A percentile compares a stretch with the other conserved stretches of the same genome.
Evolutionary conservation across 2,113 vertebrate species (phyloP).

Genomic region (Ascaphus truei): DNA sequence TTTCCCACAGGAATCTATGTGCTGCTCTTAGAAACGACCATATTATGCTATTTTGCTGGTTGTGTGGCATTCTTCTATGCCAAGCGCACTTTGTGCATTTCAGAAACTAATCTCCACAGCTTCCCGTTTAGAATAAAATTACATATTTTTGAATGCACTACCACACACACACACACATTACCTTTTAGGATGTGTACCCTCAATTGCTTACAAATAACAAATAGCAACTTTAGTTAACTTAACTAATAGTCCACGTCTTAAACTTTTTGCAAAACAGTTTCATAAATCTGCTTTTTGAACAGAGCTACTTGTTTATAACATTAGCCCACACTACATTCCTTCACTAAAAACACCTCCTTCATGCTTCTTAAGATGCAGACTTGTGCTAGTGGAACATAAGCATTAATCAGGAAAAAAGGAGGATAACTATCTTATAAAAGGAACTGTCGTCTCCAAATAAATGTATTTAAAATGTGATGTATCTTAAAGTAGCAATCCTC

Average conservation of each 20-base stretch:
- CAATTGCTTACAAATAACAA: slow-evolving; percentile 3
- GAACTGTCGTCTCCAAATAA: too few species aligned
- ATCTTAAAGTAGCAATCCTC: too few species aligned
- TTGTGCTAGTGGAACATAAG: neutral
- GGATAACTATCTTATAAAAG: neutral
- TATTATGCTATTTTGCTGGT: neutral
- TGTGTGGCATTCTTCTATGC: slow-evolving; percentile 3
- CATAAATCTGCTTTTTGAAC: slow-evolving; percentile 14
- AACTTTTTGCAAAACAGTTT: slow-evolving; percentile 10
- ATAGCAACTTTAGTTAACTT: too few species aligned
- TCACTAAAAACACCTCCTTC: slow-evolving; percentile 23
- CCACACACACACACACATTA: slow-evolving; percentile 22
- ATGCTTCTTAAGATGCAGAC: slow-evolving; percentile 5
- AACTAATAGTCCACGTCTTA: neutral
- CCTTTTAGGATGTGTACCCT: neutral
- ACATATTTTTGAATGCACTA: neutral
- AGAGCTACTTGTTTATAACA: neutral
- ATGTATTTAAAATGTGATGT: too few species aligned
- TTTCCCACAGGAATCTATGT: neutral
- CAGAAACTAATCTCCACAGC: neutral
- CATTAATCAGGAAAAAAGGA: slow-evolving; percentile 6
- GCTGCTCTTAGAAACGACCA: neutral
- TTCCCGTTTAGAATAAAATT: neutral
- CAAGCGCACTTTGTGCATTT: neutral
- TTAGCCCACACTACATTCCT: slow-evolving; percentile 19